phyloP scores from a whole-genome alignment of 2,888 invertebrate species.

The Cerastoderma edule region DNA sequence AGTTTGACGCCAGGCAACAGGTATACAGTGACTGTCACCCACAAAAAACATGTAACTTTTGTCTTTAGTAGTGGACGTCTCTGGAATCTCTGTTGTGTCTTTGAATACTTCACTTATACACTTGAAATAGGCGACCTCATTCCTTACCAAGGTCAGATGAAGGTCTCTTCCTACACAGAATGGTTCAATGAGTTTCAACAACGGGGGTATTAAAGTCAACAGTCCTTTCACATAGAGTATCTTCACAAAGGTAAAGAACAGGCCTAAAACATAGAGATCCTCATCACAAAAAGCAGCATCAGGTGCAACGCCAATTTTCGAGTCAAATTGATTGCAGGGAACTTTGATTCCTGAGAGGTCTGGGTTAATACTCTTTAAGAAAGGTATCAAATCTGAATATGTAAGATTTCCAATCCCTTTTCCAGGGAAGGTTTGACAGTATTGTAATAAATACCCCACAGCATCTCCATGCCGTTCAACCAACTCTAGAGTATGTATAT shows the following conservation, averaged over 20 bases:
- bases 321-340: neutral
- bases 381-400: constrained; percentile 32
- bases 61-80: neutral
- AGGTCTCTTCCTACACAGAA: constrained; percentile 52
- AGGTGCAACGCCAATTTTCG: neutral
- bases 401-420: constrained; percentile 41
- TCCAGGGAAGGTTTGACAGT: constrained; percentile 35
- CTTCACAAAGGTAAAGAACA: constrained; percentile 65
- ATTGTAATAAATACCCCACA: constrained; percentile 36
- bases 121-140: constrained; percentile 66
- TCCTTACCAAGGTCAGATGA: constrained; percentile 61
- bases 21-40: constrained; percentile 68
- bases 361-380: neutral
- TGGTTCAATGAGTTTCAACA: constrained; percentile 46
- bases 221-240: constrained; percentile 59
- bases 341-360: neutral
- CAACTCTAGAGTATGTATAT: constrained; percentile 63
- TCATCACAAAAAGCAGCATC: constrained; percentile 44
- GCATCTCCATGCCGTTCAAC: constrained; percentile 47
- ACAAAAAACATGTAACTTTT: constrained; percentile 54
- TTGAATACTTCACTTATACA: constrained; percentile 58
- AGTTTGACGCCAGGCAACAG: constrained; percentile 60
- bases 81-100: constrained; percentile 17
- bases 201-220: constrained; percentile 34
- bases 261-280: constrained; percentile 56